Evolutionary conservation across 2,113 vertebrate species (phyloP), one percentile per base, ranked within the genome.

Genomic region (Nerophis lumbriciformis): DNA sequence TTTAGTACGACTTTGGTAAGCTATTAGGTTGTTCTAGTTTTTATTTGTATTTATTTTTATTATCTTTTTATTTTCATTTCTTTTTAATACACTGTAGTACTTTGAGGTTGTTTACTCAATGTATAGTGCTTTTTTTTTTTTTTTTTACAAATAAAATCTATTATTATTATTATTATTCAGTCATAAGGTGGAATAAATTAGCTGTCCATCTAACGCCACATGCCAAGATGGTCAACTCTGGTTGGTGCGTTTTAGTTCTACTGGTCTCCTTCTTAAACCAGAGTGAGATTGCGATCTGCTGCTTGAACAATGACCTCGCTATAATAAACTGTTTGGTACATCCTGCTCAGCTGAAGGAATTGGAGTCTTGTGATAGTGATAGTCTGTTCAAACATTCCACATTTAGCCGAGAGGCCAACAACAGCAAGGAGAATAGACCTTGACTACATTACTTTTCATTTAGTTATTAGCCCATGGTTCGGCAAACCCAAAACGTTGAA

Each of bases 301-400:
- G 21, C 14, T 61, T 61, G 51, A 56, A 61, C 42, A 15, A 65
- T 38, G 42, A 16, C 57, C 52, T 64, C 56, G 7, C 57, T 69
- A 36, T 50, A 61, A 76, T 79, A 61, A 72, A 70, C 60, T 51
- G 55, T 56, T 53, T 61, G 65, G 36, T 4, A 39, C 35, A 48
- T 36, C 54, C 54, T 44, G 68, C 60, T 83, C 66, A 77, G 79
- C 71, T 71, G 68, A 74, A 65, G 68, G 57, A 81, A 84, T 84
- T 69, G 61, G 36, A 75, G 78, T 84, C 87, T 61, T 58, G 65
- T 87, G 85, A 86, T 75, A 63, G 65, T 87, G 85, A 86, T 75
- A 63, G 16, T 21, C 12, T 57, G 49, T 68, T 64, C 78, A 69
- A 84, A 86, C 80, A 72, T 76, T 76, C 60, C 61, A 42, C 66